phyloP scores from a whole-genome alignment of 2,113 vertebrate genomes.

The Passer montanus region DNA sequence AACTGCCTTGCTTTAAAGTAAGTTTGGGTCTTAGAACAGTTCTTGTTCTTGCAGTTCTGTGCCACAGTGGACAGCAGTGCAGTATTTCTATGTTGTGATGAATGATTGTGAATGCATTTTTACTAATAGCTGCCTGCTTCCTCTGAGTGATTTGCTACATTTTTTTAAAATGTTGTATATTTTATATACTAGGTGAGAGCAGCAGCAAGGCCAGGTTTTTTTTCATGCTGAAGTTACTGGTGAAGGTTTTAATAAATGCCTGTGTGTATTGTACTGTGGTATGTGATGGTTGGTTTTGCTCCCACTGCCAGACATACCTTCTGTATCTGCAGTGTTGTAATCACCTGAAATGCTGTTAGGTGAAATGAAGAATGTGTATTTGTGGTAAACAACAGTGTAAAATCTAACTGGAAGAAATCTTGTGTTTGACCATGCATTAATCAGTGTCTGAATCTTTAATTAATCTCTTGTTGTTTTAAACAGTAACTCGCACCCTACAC shows the following conservation, averaged over 20 bases:
- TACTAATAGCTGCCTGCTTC: neutral
- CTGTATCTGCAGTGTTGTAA: neutral
- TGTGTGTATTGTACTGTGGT: neutral
- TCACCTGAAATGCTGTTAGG: neutral
- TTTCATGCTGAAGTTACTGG: neutral
- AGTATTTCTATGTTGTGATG: neutral
- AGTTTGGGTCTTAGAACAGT: neutral
- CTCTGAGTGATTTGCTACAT: neutral
- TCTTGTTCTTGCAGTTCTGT: neutral
- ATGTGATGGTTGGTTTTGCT: neutral
- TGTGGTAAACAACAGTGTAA: neutral
- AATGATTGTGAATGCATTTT: neutral
- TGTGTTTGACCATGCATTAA: neutral
- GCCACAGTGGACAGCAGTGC: neutral
- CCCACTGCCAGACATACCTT: neutral
- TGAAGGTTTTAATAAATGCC: neutral
- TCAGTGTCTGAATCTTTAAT: neutral
- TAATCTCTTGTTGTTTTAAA: constrained; percentile 46
- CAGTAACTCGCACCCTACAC: constrained; percentile 76
- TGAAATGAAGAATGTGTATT: neutral
- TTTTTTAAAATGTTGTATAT: neutral
- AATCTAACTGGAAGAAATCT: neutral
- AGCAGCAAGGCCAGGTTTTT: neutral
- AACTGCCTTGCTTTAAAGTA: neutral
- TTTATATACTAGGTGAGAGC: neutral